Percentiles rank a stretch among this genome's conserved stretches.
Evolutionary conservation across 2,113 vertebrate genomes (phyloP).

Genomic region (Taurulus bubalis): DNA sequence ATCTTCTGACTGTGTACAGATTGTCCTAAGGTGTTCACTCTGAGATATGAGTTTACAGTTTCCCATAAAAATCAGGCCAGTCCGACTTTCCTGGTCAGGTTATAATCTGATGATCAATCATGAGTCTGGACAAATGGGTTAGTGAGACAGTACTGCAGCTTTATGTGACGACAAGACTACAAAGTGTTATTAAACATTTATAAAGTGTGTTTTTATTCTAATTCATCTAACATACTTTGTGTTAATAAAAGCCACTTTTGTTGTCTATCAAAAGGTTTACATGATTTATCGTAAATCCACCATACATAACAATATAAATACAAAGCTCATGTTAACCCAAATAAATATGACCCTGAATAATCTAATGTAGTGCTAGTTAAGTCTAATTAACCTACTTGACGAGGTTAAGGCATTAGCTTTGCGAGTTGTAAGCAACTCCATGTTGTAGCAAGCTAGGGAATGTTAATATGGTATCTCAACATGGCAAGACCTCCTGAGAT

Average conservation of each 20-base stretch:
- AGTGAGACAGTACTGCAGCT: not conserved
- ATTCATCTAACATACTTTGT: not conserved
- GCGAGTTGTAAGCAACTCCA: not conserved
- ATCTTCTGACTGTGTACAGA: not conserved
- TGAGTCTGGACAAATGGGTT: constrained; percentile 11
- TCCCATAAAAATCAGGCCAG: not conserved
- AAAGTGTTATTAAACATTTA: not conserved
- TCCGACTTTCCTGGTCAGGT: not conserved
- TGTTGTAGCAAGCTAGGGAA: no score
- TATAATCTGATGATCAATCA: not conserved
- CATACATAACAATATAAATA: not conserved
- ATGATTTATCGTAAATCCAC: not conserved
- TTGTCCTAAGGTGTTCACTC: not conserved
- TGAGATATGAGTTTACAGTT: not conserved
- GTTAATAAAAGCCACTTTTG: not conserved
- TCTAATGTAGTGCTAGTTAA: not conserved
- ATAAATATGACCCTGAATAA: not conserved
- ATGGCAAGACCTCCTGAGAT: not conserved
- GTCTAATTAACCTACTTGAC: not conserved
- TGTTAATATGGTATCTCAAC: not conserved
- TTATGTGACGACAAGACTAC: not conserved
- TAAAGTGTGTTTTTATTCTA: not conserved
- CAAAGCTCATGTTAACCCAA: not conserved
- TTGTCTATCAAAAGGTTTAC: not conserved
- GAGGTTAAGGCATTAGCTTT: not conserved